Base-by-base conservation (phyloP, 2,113 vertebrate genomes). In the Oryzias woworae region DNA sequence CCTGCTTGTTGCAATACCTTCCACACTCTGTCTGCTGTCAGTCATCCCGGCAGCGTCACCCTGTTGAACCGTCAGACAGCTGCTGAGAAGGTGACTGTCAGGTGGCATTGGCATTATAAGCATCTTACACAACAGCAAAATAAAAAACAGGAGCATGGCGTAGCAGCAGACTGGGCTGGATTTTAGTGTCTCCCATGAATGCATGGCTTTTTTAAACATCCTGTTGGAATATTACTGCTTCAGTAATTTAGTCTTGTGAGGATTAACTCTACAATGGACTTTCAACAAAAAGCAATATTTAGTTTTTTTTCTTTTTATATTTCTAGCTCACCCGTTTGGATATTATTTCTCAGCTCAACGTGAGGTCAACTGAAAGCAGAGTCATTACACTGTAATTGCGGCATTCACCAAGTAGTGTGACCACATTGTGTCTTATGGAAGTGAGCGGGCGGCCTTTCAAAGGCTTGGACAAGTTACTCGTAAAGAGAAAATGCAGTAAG, bases 341-440 rank as follows among this genome's bases (percentile, higher is more conserved):
- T 22, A 23, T 28, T 49, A 4, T 46, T 53, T n/a, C 24, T 47
- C 14, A n/a, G 60, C 36, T 14, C 43, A 58, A 52, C 43, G 14
- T 45, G 13, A 12, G 50, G 14, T 65, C 41, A 64, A 26, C 49
- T 58, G 55, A 57, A 77, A 22, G 42, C 46, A 26, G 4, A 18
- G 47, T 44, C 51, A 16, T 50, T 48, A 44, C 24, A 46, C 16
- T 45, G 18, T n/a, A 26, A 58, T 26, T 58, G 28, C 45, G 48
- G 36, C 20, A 42, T 50, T 66, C 53, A 51, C 43, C 16, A 14
- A 61, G 23, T 26, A 24, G 24, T 14, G 46, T 53, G 22, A 31
- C 44, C 61, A 42, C 50, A 12, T 42, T 36, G 31, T n/a, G 17
- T 61, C 60, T 67, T 65, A 75, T 53, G 48, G 28, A 72, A 47